Evolutionary conservation across 1,140 invertebrate genomes (phyloP).

Genomic region (Pemphigus obesinymphae): DNA sequence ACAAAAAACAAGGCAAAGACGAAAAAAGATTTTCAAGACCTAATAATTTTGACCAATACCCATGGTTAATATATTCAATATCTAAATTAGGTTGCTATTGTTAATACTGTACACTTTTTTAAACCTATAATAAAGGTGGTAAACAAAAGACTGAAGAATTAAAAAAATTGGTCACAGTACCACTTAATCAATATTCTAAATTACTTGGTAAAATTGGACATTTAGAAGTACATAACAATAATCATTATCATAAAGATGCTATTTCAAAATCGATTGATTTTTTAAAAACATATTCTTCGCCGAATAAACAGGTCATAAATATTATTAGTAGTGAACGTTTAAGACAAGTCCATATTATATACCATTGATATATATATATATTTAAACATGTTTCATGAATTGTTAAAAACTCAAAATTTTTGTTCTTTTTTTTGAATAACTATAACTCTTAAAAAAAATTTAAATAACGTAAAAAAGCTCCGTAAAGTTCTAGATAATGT

Average conservation of each 20-base stretch:
- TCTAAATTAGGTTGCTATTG: neutral
- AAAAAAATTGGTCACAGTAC: neutral
- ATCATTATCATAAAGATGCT: neutral
- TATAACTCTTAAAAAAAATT: no score
- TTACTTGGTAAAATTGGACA: neutral
- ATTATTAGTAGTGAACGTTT: neutral
- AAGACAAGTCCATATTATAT: neutral
- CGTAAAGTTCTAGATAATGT: no score
- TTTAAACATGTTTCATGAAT: no score
- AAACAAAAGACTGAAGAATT: neutral
- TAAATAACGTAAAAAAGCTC: no score
- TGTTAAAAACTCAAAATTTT: no score
- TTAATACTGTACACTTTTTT: slow-evolving; percentile 1
- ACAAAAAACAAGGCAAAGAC: slow-evolving; percentile 16
- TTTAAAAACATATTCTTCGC: neutral
- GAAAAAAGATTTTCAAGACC: neutral
- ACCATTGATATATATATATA: no score
- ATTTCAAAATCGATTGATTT: neutral
- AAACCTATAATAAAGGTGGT: neutral
- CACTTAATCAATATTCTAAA: neutral
- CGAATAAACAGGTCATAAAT: neutral
- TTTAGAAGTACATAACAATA: neutral
- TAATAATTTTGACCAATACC: neutral
- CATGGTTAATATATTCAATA: neutral
- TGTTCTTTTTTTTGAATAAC: no score